phyloP scores from a whole-genome alignment of 2,113 vertebrate genomes.

The Apaloderma vittatum region DNA sequence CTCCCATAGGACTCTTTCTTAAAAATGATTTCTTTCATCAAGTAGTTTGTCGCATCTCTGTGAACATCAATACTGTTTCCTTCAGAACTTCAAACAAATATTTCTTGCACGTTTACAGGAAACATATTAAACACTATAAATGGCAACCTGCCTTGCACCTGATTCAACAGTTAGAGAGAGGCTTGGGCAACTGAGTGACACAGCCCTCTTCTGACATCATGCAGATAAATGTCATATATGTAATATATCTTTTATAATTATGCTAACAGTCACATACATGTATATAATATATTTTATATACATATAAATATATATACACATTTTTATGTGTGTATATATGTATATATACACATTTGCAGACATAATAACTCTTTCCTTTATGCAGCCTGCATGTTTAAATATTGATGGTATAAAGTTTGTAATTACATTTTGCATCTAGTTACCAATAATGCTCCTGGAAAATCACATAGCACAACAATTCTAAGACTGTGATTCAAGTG shows the following conservation, averaged over 20 bases:
- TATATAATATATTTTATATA: not conserved
- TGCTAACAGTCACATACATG: not conserved
- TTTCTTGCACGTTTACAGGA: conserved; percentile 80
- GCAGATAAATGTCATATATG: not conserved
- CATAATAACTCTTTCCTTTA: not conserved
- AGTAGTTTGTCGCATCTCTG: conserved; percentile 72
- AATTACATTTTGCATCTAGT: not conserved
- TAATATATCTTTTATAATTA: not conserved
- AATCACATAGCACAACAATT: not conserved
- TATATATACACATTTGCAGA: not conserved
- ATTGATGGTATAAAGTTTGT: not conserved
- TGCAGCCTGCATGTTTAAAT: not conserved
- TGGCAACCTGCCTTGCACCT: conserved; percentile 60
- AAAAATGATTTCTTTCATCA: conserved; percentile 82
- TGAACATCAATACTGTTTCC: conserved; percentile 79
- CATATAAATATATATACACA: not conserved
- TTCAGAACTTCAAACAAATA: conserved; percentile 79
- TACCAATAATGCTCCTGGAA: not conserved
- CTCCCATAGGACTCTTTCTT: conserved; percentile 66
- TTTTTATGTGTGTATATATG: not conserved
- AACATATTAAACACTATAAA: conserved; percentile 73
- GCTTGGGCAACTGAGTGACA: conserved; percentile 7
- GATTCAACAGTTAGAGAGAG: conserved; percentile 23
- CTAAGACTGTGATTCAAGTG: not conserved
- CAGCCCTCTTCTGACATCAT: not conserved